Evolutionary conservation across 2,888 invertebrate genomes (phyloP).

Genomic region (Ophion slaviceki): DNA sequence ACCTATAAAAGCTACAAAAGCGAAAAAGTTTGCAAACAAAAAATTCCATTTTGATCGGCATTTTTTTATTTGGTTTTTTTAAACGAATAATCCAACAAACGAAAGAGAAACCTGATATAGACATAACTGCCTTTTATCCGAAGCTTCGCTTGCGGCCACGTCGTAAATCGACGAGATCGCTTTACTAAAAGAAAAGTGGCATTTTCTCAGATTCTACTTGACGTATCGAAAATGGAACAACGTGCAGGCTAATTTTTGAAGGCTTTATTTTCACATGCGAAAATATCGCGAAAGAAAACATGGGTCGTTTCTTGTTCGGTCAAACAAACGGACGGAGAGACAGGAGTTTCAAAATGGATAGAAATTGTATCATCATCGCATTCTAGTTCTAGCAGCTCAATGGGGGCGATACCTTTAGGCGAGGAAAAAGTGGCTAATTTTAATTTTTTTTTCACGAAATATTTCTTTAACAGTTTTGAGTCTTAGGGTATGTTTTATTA

Average conservation of each 20-base stretch:
- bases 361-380: too few species aligned
- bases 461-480: too few species aligned
- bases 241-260: neutral
- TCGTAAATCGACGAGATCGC: too few species aligned
- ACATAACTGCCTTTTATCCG: too few species aligned
- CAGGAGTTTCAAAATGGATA: neutral
- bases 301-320: neutral
- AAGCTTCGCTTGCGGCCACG: too few species aligned
- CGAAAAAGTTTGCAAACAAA: neutral
- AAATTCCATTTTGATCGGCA: neutral
- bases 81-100: neutral
- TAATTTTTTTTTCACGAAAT: too few species aligned
- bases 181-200: too few species aligned
- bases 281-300: neutral
- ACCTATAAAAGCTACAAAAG: neutral
- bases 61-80: neutral
- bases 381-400: too few species aligned
- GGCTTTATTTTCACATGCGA: neutral
- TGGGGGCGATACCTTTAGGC: too few species aligned
- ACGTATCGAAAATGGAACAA: neutral
- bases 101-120: neutral
- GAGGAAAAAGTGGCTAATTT: too few species aligned
- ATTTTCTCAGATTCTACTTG: too few species aligned
- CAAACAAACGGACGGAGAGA: neutral
- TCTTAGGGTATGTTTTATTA: too few species aligned